Base-by-base conservation (phyloP, 2,888 invertebrate species). In the Petrophora chlorosata region DNA sequence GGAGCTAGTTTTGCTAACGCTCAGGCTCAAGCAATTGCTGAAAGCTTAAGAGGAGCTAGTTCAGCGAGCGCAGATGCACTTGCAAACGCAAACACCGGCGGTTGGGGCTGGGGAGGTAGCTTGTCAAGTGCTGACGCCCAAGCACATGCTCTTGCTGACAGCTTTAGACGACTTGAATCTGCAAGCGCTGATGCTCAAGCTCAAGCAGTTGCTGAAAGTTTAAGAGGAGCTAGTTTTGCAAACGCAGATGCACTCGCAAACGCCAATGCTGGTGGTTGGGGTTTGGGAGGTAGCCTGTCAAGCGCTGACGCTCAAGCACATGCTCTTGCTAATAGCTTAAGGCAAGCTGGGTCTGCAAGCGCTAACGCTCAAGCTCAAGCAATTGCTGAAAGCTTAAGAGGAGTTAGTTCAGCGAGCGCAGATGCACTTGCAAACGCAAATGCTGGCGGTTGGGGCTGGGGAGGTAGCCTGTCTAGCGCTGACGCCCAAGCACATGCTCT, bases 1-100 rank as follows among this genome's bases (percentile, higher is more conserved):
- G 10, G 10, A 10, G 25, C 9, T 8, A n/a, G n/a, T n/a, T n/a
- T n/a, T n/a, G n/a, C n/a, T n/a, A n/a, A n/a, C n/a, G 35, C 34
- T 45, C 7, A 7, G 33, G 13, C 26, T 13, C 16, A 32, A 10
- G 28, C 28, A 23, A 40, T 2, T 16, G 46, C 49, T 19, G 38
- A 51, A 9, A 9, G 9, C 1, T 25, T 25, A 25, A 9, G 23
- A 28, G 13, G 12, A 8, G 13, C n/a, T n/a, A n/a, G 8, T 2
- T 7, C 13, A 13, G 13, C 28, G 7, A 28, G 13, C 7, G 13
- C 28, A 8, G 13, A 13, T 13, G 13, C 28, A 7, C n/a, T n/a
- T n/a, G n/a, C n/a, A n/a, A n/a, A n/a, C n/a, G n/a, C n/a, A n/a
- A n/a, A n/a, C n/a, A n/a, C n/a, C n/a, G n/a, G n/a, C n/a, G n/a